Base-by-base conservation (phyloP, 2,888 invertebrate species). In the Rhopalosiphum nymphaeae region DNA sequence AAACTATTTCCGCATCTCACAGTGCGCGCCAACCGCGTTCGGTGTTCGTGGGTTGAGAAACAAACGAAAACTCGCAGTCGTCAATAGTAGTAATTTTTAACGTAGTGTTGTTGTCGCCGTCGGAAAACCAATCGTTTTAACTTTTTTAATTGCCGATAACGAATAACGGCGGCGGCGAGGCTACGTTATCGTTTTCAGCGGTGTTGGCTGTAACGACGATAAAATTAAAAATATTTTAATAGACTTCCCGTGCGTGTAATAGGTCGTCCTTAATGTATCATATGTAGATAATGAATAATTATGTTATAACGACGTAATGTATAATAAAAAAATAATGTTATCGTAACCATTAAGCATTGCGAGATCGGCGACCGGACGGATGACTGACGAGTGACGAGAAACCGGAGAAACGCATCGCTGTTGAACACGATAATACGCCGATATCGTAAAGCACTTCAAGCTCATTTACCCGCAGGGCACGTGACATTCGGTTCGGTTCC, bases 71-170 rank as follows among this genome's bases (percentile, higher is more conserved):
- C 1, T n/a, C 16, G n/a, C n/a, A 16, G 67, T 67, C 16, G 2
- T 21, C 36, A 67, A n/a, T 7, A 53, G 53, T 21, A 53, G 21
- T 21, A 53, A 53, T 53, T 53, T 46, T 53, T 21, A 53, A 21
- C 16, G 53, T 21, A 16, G 53, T 53, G 21, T 3, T 13, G n/a
- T 7, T 10, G 36, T 78, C 21, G 36, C 21, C 57, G 26, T 57
- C 26, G 56, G n/a, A 67, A 67, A 67, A 67, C 67, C 67, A n/a
- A 56, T 56, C 56, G 57, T 57, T 57, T 57, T 10, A 7, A 57
- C 57, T 57, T 78, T 36, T 78, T 36, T 78, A n/a, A 67, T 78
- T 78, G 78, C 78, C 78, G 36, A 78, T 78, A 78, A 78, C 78
- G 0, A 13, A n/a, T n/a, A 36, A 11, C 29, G 61, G n/a, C 29